Evolutionary conservation across 2,113 vertebrate genomes (phyloP).

Genomic region (Motacilla alba): DNA sequence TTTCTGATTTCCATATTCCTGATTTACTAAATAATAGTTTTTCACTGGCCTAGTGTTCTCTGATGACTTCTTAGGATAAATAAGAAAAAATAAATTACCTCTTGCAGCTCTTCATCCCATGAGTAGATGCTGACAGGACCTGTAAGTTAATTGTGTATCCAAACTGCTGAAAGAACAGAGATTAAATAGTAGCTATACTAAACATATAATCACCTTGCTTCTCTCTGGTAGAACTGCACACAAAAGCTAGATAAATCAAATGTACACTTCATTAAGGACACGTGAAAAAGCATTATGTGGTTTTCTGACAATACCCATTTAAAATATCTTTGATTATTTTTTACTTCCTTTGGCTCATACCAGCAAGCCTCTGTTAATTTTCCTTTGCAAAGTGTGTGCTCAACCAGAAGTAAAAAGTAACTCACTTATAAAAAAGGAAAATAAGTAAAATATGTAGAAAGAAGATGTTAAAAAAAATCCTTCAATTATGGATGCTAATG

Average conservation of each 20-base stretch:
- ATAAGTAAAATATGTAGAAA: not conserved
- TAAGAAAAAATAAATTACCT: not conserved
- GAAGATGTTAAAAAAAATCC: not conserved
- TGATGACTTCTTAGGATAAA: not conserved
- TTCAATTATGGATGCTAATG: not conserved
- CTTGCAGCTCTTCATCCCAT: not conserved
- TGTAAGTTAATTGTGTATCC: not conserved
- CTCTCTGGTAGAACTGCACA: not conserved
- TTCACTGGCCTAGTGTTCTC: not conserved
- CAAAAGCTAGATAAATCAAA: not conserved
- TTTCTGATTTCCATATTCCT: not conserved
- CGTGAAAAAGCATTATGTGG: not conserved
- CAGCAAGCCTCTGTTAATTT: not conserved
- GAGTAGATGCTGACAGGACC: not conserved
- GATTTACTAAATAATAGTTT: not conserved
- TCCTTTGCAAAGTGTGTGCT: not conserved
- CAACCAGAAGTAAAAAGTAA: not conserved
- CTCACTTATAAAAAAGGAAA: not conserved
- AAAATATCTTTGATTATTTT: not conserved
- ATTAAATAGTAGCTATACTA: not conserved
- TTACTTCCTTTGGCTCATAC: not conserved
- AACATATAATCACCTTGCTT: not conserved
- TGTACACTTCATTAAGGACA: not conserved
- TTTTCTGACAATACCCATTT: not conserved
- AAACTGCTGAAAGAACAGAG: not conserved